Evolutionary conservation across 2,888 invertebrate genomes (phyloP).

Genomic region (Cerastoderma edule): DNA sequence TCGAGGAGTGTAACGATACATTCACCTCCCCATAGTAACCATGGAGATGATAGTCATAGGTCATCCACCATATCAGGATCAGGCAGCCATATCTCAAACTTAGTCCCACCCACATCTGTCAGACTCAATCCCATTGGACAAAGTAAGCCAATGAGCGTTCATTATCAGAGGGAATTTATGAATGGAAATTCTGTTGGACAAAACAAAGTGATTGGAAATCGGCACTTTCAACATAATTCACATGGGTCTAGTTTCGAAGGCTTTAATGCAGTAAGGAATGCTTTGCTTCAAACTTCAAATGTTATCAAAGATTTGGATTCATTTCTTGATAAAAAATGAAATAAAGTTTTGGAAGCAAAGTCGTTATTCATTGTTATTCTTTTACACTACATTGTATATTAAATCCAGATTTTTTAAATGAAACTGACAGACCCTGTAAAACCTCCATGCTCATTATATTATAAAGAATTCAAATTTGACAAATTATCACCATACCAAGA

Average conservation of each 20-base stretch:
- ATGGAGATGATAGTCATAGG: too few species aligned
- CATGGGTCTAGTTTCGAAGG: constrained; percentile 60
- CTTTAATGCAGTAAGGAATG: constrained; percentile 73
- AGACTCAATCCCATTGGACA: constrained; percentile 45
- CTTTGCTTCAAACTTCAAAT: constrained; percentile 72
- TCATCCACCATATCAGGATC: too few species aligned
- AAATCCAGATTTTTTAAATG: too few species aligned
- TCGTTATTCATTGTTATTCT: background rate
- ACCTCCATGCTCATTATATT: too few species aligned
- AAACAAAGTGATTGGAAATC: background rate
- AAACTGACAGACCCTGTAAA: too few species aligned
- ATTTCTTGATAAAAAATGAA: constrained; percentile 63
- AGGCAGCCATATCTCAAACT: background rate
- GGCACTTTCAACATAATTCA: background rate
- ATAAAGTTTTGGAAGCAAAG: background rate
- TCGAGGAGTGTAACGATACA: constrained; percentile 45
- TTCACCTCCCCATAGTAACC: constrained; percentile 44
- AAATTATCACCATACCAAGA: too few species aligned
- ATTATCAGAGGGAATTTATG: background rate
- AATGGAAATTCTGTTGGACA: constrained; percentile 15
- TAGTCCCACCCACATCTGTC: constrained; percentile 3
- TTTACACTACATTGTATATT: too few species aligned
- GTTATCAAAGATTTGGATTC: constrained; percentile 76
- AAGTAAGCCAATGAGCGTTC: constrained; percentile 12
- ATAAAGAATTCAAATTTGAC: too few species aligned